Percentiles rank a stretch among this genome's conserved stretches.
These are phyloP conservation scores for Emydoidea blandingii DNA, from an alignment of 2,797 vertebrate genomes.

Conservation along the genomic window DNA sequence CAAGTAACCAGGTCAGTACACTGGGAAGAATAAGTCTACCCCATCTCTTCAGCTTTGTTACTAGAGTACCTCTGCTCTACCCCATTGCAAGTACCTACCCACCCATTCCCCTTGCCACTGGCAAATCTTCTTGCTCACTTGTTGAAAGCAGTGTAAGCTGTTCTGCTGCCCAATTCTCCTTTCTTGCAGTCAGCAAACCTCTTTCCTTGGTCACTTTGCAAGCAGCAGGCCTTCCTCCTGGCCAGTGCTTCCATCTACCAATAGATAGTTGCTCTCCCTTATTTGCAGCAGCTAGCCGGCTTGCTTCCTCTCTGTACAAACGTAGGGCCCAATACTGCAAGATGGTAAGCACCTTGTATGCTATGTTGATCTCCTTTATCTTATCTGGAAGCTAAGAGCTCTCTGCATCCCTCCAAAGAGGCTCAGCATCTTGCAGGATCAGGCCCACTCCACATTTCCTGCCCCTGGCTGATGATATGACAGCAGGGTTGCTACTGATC, in stretches of 20 bases:
- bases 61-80: too few relatives aligned
- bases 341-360: not conserved
- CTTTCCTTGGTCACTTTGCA: not conserved
- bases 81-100: not conserved
- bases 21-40: not conserved
- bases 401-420: not conserved
- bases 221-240: not conserved
- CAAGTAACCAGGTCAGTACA: not conserved
- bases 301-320: not conserved
- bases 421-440: not conserved
- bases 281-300: not conserved
- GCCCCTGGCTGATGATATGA: not conserved
- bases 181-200: not conserved
- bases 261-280: not conserved
- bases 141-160: not conserved
- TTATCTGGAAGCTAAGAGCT: rapidly evolving
- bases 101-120: not conserved
- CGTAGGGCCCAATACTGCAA: not conserved
- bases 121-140: not conserved
- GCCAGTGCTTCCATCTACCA: not conserved
- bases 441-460: not conserved
- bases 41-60: not conserved
- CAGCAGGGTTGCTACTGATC: not conserved
- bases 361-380: not conserved
- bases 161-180: not conserved